Percentiles rank a stretch among this genome's conserved stretches.
These are phyloP conservation scores for Xiphophorus couchianus DNA, from an alignment of 2,113 vertebrate genomes.

Conservation along the genomic window DNA sequence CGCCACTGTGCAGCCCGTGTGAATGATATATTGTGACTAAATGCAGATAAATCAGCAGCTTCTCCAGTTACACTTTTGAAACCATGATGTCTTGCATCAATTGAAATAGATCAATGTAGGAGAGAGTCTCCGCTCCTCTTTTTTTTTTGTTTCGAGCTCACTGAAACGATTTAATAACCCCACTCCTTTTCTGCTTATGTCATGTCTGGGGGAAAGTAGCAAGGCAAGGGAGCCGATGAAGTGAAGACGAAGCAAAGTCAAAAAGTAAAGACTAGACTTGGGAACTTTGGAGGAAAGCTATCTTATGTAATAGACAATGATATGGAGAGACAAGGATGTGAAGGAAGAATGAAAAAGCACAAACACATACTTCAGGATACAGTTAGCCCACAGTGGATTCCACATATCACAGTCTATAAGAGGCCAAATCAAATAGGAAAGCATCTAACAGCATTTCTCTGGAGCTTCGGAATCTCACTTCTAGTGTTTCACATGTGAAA, in stretches of 20 bases:
- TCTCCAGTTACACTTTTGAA: constrained; percentile 72
- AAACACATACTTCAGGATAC: constrained; percentile 44
- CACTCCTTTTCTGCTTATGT: constrained; percentile 66
- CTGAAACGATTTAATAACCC: constrained; percentile 69
- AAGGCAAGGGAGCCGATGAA: constrained; percentile 37
- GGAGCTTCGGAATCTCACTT: constrained; percentile 33
- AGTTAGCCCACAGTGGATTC: constrained; percentile 47
- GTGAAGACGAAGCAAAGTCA: constrained; percentile 50
- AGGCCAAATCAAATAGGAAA: constrained; percentile 52
- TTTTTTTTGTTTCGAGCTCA: constrained; percentile 53
- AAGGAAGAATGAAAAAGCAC: constrained; percentile 40
- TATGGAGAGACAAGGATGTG: constrained; percentile 41
- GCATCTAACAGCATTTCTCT: constrained; percentile 50
- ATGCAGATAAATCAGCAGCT: constrained; percentile 78
- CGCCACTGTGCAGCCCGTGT: too few relatives aligned
- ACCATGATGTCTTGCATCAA: constrained; percentile 73
- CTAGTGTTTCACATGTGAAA: constrained; percentile 30
- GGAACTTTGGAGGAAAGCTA: constrained; percentile 41
- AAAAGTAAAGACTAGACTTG: constrained; percentile 49
- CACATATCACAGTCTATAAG: constrained; percentile 54
- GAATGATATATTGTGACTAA: constrained; percentile 73
- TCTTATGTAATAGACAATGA: constrained; percentile 48
- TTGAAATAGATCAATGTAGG: constrained; percentile 64
- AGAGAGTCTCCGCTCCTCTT: constrained; percentile 26
- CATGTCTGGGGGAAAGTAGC: constrained; percentile 54